Percentiles rank a stretch among this genome's conserved stretches.
phyloP scores from a whole-genome alignment of 2,113 vertebrate genomes.

The Bufo bufo region DNA sequence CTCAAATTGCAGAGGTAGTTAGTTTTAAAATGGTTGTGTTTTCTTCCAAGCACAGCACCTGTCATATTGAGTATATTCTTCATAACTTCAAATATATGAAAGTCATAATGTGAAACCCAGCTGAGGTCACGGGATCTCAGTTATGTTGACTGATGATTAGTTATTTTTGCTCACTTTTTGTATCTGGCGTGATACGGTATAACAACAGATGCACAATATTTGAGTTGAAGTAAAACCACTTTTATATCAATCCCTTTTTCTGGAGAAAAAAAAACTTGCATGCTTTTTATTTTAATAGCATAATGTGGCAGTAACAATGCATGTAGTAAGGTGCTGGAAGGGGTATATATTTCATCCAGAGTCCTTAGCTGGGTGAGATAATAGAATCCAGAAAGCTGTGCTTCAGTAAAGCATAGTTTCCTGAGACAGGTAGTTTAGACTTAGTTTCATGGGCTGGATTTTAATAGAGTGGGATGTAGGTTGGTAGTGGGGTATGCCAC shows the following conservation, averaged over 20 bases:
- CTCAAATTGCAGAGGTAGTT: conserved; percentile 65
- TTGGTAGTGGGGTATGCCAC: too few species aligned
- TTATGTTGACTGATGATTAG: conserved; percentile 71
- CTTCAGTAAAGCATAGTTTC: too few species aligned
- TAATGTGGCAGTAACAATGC: too few species aligned
- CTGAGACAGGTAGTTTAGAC: too few species aligned
- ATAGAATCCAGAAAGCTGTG: too few species aligned
- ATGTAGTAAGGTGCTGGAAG: too few species aligned
- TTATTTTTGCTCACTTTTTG: conserved; percentile 66
- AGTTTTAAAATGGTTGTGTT: conserved; percentile 71
- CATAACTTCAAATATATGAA: conserved; percentile 83
- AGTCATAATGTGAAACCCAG: conserved; percentile 79
- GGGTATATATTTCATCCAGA: too few species aligned
- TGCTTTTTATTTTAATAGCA: too few species aligned
- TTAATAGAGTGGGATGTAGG: too few species aligned
- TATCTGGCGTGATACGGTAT: neutral
- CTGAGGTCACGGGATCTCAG: conserved; percentile 72
- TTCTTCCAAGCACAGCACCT: conserved; percentile 80
- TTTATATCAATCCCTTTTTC: neutral
- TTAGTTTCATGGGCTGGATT: too few species aligned
- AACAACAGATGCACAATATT: neutral
- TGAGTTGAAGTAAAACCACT: neutral
- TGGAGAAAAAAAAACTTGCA: neutral
- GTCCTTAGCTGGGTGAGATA: too few species aligned
- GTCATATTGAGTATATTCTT: conserved; percentile 82